phyloP scores from a whole-genome alignment of 2,797 vertebrate genomes.

The Melanogrammus aeglefinus region DNA sequence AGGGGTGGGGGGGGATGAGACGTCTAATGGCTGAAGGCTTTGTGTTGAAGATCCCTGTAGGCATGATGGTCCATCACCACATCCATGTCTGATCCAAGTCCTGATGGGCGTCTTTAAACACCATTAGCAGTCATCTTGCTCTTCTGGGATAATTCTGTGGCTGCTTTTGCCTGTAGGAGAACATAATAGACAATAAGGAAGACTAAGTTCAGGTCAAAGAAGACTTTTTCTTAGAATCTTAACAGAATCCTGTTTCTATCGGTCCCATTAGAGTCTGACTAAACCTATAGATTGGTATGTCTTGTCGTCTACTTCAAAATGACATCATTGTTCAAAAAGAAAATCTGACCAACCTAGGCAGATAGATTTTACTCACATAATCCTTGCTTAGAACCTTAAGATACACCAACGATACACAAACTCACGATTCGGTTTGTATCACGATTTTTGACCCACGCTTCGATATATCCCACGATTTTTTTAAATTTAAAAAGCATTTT shows the following conservation, averaged over 20 bases:
- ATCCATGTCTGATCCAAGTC: not conserved
- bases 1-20: not conserved
- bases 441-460: too few species aligned
- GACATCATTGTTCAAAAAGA: not conserved
- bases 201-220: not conserved
- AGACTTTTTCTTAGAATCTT: not conserved
- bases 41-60: not conserved
- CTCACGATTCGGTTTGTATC: too few species aligned
- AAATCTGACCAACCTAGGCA: not conserved
- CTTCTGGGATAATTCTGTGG: slow-evolving; percentile 72
- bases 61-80: not conserved
- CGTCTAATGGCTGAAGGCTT: not conserved
- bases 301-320: too few species aligned
- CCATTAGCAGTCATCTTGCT: slow-evolving; percentile 79
- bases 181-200: slow-evolving; percentile 7
- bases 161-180: slow-evolving; percentile 71
- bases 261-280: not conserved
- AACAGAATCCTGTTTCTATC: not conserved
- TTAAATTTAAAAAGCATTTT: too few species aligned
- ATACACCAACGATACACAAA: too few species aligned
- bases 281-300: too few species aligned
- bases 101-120: slow-evolving; percentile 50
- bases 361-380: not conserved
- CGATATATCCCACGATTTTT: too few species aligned
- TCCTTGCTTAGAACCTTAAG: not conserved